Percentiles rank a stretch among this genome's conserved stretches.
These are phyloP conservation scores for Aporophyla nigra DNA, from an alignment of 2,888 invertebrate species.

Conservation along the genomic window DNA sequence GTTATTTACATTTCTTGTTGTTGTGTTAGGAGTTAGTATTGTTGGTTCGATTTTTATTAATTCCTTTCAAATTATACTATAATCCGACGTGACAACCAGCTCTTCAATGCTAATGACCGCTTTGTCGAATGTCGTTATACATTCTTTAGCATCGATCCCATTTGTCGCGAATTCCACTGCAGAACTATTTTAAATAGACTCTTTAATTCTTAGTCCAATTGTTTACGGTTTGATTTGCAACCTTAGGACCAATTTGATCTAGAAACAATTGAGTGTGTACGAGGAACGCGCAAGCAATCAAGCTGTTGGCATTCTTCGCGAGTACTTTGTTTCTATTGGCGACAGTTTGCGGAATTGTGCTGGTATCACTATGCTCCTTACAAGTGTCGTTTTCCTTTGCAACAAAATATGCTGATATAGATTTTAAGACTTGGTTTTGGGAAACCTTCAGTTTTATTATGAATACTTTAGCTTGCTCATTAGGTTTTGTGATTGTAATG, in stretches of 20 bases:
- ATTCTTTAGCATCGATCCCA: background rate
- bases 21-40: conserved; percentile 42
- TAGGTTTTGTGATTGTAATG: conserved; percentile 1
- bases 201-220: background rate
- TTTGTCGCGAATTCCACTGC: background rate
- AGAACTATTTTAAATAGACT: conserved; percentile 3
- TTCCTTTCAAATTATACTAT: conserved; percentile 4
- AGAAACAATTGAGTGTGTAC: conserved; percentile 24
- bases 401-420: conserved; percentile 1
- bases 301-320: conserved; percentile 40
- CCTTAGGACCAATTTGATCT: conserved; percentile 9
- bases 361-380: conserved; percentile 34
- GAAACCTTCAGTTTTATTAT: background rate
- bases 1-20: conserved; percentile 71
- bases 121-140: conserved; percentile 1
- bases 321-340: conserved; percentile 45
- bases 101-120: conserved; percentile 5
- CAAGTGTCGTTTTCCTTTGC: conserved; percentile 33
- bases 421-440: conserved; percentile 8
- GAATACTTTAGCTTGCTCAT: background rate
- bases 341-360: conserved; percentile 35
- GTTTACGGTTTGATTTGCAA: conserved; percentile 1
- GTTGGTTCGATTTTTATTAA: background rate
- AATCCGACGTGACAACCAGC: background rate
- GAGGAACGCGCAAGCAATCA: conserved; percentile 28